Conservation (phyloP, 2,797 vertebrate genomes). For the Halcyon leucocephala region DNA sequence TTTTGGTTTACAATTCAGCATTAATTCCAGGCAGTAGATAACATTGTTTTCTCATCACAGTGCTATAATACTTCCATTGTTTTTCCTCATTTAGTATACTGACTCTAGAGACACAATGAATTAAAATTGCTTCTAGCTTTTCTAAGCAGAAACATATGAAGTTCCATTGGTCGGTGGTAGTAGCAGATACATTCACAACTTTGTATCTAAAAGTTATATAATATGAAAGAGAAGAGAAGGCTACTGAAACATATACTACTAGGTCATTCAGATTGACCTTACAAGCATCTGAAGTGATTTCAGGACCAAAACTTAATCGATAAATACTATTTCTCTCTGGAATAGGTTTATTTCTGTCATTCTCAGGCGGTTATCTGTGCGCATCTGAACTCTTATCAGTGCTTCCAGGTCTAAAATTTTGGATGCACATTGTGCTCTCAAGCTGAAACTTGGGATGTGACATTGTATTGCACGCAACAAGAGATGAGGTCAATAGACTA, state of each 20-base stretch:
- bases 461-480: constrained; percentile 46
- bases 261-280: constrained; percentile 54
- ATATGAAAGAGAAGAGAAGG: constrained; percentile 22
- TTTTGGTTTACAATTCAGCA: background rate
- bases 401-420: constrained; percentile 65
- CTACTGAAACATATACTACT: constrained; percentile 7
- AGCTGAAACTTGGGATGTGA: constrained; percentile 54
- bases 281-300: constrained; percentile 26
- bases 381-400: constrained; percentile 56
- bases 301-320: constrained; percentile 28
- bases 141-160: background rate
- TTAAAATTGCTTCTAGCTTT: constrained; percentile 3
- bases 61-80: background rate
- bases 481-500: constrained; percentile 29
- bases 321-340: constrained; percentile 39
- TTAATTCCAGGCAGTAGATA: background rate
- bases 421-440: constrained; percentile 70
- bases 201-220: constrained; percentile 11
- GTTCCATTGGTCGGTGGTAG: background rate
- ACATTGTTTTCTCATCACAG: background rate
- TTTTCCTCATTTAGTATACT: background rate
- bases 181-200: background rate
- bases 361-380: constrained; percentile 43
- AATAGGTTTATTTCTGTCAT: constrained; percentile 56
- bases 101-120: background rate